A percentile compares a stretch with the other conserved stretches of the same genome.
Evolutionary conservation across 2,888 invertebrate species (phyloP).

Genomic region (Cephus pulcher): DNA sequence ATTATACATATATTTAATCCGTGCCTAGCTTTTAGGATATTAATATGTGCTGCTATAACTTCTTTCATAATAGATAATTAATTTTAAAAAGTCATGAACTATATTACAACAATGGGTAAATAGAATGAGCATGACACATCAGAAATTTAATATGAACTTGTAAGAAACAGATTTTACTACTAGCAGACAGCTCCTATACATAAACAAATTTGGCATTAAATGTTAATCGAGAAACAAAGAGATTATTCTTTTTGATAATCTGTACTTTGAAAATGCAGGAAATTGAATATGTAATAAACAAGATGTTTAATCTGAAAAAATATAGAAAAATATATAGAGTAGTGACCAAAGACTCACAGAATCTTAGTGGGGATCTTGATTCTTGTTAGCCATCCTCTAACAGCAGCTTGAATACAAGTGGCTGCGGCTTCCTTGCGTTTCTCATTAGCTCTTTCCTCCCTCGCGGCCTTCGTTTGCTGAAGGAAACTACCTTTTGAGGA

Average conservation of each 20-base stretch:
- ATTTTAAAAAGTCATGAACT: too few relatives aligned
- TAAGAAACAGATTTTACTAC: background rate
- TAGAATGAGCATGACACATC: background rate
- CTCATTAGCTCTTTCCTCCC: constrained; percentile 89
- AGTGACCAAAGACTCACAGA: constrained; percentile 71
- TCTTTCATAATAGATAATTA: background rate
- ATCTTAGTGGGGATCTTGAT: constrained; percentile 74
- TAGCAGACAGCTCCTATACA: background rate
- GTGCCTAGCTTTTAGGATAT: background rate
- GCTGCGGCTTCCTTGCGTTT: constrained; percentile 83
- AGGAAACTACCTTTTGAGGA: constrained; percentile 83
- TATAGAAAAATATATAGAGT: background rate
- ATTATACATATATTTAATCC: background rate
- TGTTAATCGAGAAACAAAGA: background rate
- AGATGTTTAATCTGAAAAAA: background rate
- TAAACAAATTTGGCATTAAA: background rate
- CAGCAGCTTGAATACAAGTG: constrained; percentile 78
- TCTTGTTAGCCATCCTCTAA: constrained; percentile 82
- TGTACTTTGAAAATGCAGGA: background rate
- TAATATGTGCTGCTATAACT: background rate
- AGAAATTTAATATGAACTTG: background rate
- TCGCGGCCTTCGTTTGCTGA: constrained; percentile 90
- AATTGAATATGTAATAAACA: background rate
- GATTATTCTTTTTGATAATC: background rate
- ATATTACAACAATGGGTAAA: too few relatives aligned